phyloP scores from a whole-genome alignment of 2,888 invertebrate genomes.

The Syritta pipiens region DNA sequence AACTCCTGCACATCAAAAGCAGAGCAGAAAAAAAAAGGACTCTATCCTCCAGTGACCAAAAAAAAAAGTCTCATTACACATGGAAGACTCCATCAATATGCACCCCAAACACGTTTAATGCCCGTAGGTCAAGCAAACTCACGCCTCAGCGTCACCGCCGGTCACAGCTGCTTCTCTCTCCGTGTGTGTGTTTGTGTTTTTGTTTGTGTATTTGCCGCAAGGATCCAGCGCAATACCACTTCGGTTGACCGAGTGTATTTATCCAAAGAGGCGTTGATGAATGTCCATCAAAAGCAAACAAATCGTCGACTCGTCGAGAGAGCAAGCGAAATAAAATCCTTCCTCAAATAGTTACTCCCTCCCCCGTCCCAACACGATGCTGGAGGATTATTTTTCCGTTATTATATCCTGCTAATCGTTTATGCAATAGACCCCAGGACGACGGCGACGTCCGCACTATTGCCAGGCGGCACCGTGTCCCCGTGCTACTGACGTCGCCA shows the following conservation, averaged over 20 bases:
- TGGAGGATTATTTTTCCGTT: slow-evolving; percentile 57
- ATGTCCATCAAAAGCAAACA: slow-evolving; percentile 46
- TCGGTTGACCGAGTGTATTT: slow-evolving; percentile 11
- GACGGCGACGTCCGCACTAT: slow-evolving; percentile 45
- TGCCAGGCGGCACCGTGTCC: too few relatives aligned
- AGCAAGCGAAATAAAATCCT: slow-evolving; percentile 30
- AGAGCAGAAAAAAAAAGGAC: too few relatives aligned
- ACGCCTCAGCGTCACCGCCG: slow-evolving; percentile 18
- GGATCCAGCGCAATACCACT: slow-evolving; percentile 21
- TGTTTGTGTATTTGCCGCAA: too few relatives aligned
- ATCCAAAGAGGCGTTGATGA: slow-evolving; percentile 54
- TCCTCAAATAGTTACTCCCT: slow-evolving; percentile 13
- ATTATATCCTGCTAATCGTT: slow-evolving; percentile 65
- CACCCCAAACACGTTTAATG: background rate
- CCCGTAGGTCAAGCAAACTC: background rate
- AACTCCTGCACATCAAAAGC: too few relatives aligned
- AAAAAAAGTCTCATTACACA: background rate
- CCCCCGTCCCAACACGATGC: background rate
- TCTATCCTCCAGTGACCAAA: too few relatives aligned
- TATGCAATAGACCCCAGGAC: too few relatives aligned
- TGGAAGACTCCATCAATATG: background rate
- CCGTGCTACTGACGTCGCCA: too few relatives aligned
- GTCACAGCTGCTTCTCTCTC: too few relatives aligned
- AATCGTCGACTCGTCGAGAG: slow-evolving; percentile 21
- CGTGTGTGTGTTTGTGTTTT: too few relatives aligned